Base-by-base conservation (phyloP, 2,113 vertebrate genomes). In the Eleginops maclovinus region DNA sequence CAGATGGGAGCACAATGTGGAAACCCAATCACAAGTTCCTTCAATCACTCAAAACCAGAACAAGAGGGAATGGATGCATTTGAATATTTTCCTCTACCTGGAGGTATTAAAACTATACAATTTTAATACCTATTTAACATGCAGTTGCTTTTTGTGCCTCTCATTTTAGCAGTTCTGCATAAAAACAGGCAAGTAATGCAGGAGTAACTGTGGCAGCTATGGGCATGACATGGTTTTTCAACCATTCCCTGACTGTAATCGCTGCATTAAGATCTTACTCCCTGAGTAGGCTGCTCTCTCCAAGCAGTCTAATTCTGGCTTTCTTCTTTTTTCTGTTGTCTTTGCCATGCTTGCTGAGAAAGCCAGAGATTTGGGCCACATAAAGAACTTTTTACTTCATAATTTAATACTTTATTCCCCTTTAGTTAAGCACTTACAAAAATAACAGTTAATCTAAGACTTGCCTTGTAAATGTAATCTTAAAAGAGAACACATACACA, bases 21-120 rank as follows among this genome's bases (percentile, higher is more conserved):
- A 97, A 97, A 96, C 95, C 92, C 96, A 96, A 98, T 97, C 96
- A 97, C 96, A 96, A 96, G 94, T 96, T 96, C 96, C 93, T 98
- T 97, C 97, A 98, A 96, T 98, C 97, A 97, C 90, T 89, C 90
- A 81, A 83, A 88, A 81, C 15, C 82, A 77, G 93, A 94, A 94
- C 95, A 96, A 95, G 91, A 85, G 92, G 85, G 88, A 92, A 84
- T 88, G 93, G 94, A 95, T 92, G 94, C 94, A 95, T 96, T 96
- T 95, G 93, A 97, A 96, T 96, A 96, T 95, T 95, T 95, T 91
- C 72, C 65, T 87, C 92, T 95, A 96, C 94, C 94, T 96, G 91
- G 87, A 95, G 88, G 94, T 96, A 96, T 97, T 95, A 95, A 94
- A 95, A 96, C 81, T 95, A 94, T 95, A 94, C 95, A 95, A 95